phyloP scores from a whole-genome alignment of 2,888 invertebrate genomes.

The Drosophila borealis region DNA sequence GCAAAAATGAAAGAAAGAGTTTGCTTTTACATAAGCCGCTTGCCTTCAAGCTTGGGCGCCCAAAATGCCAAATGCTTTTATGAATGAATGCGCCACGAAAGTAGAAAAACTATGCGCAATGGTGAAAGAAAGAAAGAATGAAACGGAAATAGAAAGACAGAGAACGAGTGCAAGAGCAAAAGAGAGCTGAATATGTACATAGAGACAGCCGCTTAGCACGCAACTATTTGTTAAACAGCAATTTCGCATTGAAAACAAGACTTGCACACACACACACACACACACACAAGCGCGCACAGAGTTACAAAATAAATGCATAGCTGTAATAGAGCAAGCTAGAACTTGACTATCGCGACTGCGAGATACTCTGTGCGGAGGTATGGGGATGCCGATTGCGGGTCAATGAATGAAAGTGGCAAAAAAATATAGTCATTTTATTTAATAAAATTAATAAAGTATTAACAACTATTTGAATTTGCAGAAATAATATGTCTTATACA shows the following conservation, averaged over 20 bases:
- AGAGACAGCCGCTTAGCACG: conserved; percentile 50
- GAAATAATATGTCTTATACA: too few relatives aligned
- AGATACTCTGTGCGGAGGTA: neutral
- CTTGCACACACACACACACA: conserved; percentile 20
- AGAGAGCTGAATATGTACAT: conserved; percentile 11
- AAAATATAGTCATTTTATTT: neutral
- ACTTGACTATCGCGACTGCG: neutral
- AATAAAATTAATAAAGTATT: neutral
- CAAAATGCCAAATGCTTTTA: conserved; percentile 64
- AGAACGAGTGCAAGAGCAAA: neutral
- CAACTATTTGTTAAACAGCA: conserved; percentile 70
- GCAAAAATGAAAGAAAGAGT: conserved; percentile 72
- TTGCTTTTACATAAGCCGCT: conserved; percentile 66
- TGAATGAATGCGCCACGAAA: conserved; percentile 68
- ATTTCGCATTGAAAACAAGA: conserved; percentile 60
- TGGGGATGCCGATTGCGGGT: too few relatives aligned
- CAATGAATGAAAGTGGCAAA: neutral
- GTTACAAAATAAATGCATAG: conserved; percentile 15
- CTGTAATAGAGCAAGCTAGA: conserved; percentile 6
- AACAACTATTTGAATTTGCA: too few relatives aligned
- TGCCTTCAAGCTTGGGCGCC: conserved; percentile 28
- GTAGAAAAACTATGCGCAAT: conserved; percentile 59
- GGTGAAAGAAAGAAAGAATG: conserved; percentile 43
- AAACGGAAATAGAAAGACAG: conserved; percentile 12
- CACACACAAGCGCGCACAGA: neutral